A percentile compares a stretch with the other conserved stretches of the same genome.
Evolutionary conservation across 2,888 invertebrate genomes (phyloP).

Genomic region (Eristalis pertinax): DNA sequence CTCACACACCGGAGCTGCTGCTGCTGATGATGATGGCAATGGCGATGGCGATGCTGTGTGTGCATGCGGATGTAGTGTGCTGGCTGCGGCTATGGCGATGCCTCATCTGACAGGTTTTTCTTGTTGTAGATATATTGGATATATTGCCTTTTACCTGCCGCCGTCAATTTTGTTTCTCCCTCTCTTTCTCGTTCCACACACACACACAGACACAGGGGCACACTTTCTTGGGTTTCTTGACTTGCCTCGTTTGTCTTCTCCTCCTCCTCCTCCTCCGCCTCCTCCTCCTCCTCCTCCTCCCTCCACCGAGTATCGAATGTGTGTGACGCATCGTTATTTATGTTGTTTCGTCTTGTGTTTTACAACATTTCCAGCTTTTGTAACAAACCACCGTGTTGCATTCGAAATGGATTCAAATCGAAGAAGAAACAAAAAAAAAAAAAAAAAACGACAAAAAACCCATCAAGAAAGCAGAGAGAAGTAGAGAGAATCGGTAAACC

Average conservation of each 20-base stretch:
- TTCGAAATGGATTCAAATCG: neutral
- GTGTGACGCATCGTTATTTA: conserved; percentile 42
- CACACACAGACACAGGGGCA: too few species aligned
- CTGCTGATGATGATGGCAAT: neutral
- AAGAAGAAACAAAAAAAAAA: too few species aligned
- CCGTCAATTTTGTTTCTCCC: neutral
- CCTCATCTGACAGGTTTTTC: conserved; percentile 57
- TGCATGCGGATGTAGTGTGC: neutral
- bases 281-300: neutral
- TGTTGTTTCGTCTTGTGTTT: conserved; percentile 15
- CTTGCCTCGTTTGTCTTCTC: neutral
- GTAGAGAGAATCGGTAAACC: too few species aligned
- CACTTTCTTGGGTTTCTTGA: neutral
- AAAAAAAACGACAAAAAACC: too few species aligned
- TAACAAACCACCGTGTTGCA: neutral
- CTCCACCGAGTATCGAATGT: neutral
- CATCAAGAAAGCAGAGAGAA: too few species aligned
- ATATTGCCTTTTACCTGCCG: conserved; percentile 33
- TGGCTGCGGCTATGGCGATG: conserved; percentile 39
- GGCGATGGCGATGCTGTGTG: neutral
- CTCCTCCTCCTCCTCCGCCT: too few species aligned
- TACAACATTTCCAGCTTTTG: conserved; percentile 4
- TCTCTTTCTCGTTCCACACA: neutral
- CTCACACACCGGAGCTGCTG: neutral
- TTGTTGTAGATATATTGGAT: conserved; percentile 57